Conservation (phyloP, 30 jellyfish, hydroid and myxozoan species). For the Aurelia aurita complex sp. Pacific region DNA sequence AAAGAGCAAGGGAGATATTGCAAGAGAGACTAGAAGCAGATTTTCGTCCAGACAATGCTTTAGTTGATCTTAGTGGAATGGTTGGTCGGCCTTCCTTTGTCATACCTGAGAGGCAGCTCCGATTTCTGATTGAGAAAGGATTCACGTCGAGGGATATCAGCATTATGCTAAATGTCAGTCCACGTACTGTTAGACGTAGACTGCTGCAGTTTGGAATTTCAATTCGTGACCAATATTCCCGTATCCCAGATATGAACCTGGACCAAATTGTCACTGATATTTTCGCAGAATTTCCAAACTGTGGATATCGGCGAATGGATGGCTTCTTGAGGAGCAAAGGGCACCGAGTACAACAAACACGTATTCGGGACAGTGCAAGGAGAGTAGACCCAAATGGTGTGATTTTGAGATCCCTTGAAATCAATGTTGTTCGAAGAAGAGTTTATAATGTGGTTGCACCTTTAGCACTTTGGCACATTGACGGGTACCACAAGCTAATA, state of each 20-base stretch:
- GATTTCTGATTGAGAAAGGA: neutral
- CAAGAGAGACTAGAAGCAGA: neutral
- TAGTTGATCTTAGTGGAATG: too few relatives aligned
- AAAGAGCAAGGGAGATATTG: neutral
- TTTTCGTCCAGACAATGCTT: neutral
- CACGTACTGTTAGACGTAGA: neutral
- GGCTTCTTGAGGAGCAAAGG: slow-evolving; percentile 23
- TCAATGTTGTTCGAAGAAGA: slow-evolving; percentile 1
- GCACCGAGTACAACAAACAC: neutral
- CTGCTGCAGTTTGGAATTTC: neutral
- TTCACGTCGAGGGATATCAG: neutral
- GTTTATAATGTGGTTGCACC: slow-evolving; percentile 7
- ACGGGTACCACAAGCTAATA: slow-evolving; percentile 22
- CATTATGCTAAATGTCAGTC: slow-evolving; percentile 19
- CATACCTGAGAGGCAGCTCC: neutral
- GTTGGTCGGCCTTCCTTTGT: neutral
- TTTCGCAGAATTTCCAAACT: slow-evolving; percentile 4
- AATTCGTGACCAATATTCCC: neutral
- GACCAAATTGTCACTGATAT: slow-evolving; percentile 6
- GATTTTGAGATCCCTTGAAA: slow-evolving; percentile 18
- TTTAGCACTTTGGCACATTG: slow-evolving; percentile 15
- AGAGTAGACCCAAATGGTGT: slow-evolving; percentile 47
- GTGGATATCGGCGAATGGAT: slow-evolving; percentile 31
- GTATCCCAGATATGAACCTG: neutral
- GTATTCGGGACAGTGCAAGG: slow-evolving; percentile 21